Evolutionary conservation across 2,888 invertebrate species (phyloP).

Genomic region (Holacanthella duospinosa): DNA sequence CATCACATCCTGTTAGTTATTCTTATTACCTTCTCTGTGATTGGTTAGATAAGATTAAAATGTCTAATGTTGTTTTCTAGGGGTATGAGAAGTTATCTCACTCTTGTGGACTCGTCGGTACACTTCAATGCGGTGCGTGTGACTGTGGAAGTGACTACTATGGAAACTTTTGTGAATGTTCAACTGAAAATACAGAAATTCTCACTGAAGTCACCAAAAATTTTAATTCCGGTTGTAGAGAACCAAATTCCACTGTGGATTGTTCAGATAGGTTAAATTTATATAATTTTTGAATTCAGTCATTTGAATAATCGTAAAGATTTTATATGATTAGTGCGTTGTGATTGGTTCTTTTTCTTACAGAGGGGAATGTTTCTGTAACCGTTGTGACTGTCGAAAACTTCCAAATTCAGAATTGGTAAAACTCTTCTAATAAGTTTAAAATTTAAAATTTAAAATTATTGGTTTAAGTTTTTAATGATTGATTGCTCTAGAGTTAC

Average conservation of each 20-base stretch:
- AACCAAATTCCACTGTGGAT: background rate
- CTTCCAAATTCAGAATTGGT: background rate
- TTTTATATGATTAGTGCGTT: background rate
- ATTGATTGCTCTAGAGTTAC: constrained; percentile 42
- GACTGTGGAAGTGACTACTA: constrained; percentile 67
- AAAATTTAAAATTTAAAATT: no score
- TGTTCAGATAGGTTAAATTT: background rate
- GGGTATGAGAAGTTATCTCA: constrained; percentile 51
- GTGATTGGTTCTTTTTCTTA: background rate
- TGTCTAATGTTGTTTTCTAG: constrained; percentile 3
- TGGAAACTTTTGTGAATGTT: constrained; percentile 82
- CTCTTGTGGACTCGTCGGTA: constrained; percentile 64
- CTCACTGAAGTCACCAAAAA: background rate
- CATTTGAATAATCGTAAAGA: no score
- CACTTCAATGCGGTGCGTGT: constrained; percentile 82
- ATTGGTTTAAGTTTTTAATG: no score
- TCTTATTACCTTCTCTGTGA: background rate
- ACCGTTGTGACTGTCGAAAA: background rate
- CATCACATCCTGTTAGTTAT: constrained; percentile 46
- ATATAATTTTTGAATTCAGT: background rate
- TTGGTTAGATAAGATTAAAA: no score
- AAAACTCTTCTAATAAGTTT: no score
- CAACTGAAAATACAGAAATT: constrained; percentile 40
- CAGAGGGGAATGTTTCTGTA: background rate
- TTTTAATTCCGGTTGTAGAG: background rate